Conservation (phyloP, 2,888 invertebrate species). For the Nowickia ferox region DNA sequence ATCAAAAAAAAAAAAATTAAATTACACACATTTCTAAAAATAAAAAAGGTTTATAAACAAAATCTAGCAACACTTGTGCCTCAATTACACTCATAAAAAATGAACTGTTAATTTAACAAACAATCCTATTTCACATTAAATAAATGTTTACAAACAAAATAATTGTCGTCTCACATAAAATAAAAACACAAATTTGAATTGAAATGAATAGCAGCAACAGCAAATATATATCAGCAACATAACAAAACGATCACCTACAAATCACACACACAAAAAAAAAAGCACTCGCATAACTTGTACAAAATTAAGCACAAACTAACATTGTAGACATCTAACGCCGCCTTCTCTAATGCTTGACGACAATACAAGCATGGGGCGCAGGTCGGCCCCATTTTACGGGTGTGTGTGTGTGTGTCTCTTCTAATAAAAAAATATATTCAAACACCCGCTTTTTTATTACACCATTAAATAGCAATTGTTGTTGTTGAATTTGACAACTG, state of each 20-base stretch:
- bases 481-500: constrained; percentile 50
- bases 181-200: constrained; percentile 26
- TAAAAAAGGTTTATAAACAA: background rate
- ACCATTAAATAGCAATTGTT: constrained; percentile 19
- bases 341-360: background rate
- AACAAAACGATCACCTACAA: constrained; percentile 56
- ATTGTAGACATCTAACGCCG: background rate
- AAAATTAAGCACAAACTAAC: constrained; percentile 3
- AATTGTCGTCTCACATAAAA: constrained; percentile 41
- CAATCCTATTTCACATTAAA: constrained; percentile 30
- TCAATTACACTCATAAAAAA: constrained; percentile 39
- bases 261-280: constrained; percentile 20
- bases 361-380: background rate
- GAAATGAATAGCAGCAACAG: constrained; percentile 17
- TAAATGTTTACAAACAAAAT: constrained; percentile 62
- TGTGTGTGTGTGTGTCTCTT: constrained; percentile 32
- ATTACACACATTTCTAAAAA: background rate
- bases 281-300: background rate
- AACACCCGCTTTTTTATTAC: constrained; percentile 57
- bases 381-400: background rate
- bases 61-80: constrained; percentile 38
- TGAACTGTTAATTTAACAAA: constrained; percentile 7
- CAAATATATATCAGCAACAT: constrained; percentile 45
- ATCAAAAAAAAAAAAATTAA: background rate
- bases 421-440: constrained; percentile 28